phyloP scores from a whole-genome alignment of 1,140 invertebrate species.

The Dendroctonus ponderosae region DNA sequence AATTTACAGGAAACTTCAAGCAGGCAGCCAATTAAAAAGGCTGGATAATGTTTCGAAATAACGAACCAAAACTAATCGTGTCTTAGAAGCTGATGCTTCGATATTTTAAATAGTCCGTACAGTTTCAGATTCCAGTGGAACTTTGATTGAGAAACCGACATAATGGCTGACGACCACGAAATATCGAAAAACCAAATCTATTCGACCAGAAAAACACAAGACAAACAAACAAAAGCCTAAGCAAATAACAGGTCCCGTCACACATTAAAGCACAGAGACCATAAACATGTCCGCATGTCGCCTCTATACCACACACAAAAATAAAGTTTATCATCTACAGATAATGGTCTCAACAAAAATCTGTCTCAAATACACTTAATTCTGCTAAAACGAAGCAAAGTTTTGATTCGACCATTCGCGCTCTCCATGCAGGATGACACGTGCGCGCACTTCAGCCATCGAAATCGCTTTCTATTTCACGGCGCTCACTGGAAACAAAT shows the following conservation, averaged over 20 bases:
- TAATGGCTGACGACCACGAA: too few species aligned
- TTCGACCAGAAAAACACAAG: background rate
- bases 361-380: slow-evolving; percentile 31
- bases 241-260: slow-evolving; percentile 13
- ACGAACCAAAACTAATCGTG: too few species aligned
- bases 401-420: slow-evolving; percentile 13
- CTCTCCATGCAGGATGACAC: slow-evolving; percentile 4
- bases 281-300: slow-evolving; percentile 14
- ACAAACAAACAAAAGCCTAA: slow-evolving; percentile 2
- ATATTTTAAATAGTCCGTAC: too few species aligned
- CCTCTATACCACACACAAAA: slow-evolving; percentile 20
- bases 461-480: slow-evolving; percentile 28
- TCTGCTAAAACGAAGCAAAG: slow-evolving; percentile 28
- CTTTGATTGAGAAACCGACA: too few species aligned
- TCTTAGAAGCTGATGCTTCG: too few species aligned
- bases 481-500: slow-evolving; percentile 20
- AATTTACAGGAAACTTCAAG: too few species aligned
- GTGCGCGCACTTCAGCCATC: slow-evolving; percentile 16
- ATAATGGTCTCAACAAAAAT: slow-evolving; percentile 31
- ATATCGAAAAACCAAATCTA: too few species aligned
- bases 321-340: slow-evolving; percentile 31
- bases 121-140: too few species aligned
- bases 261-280: slow-evolving; percentile 13
- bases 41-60: too few species aligned
- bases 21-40: too few species aligned